Conservation (phyloP, 2,797 vertebrate species). For the Macropodus opercularis region DNA sequence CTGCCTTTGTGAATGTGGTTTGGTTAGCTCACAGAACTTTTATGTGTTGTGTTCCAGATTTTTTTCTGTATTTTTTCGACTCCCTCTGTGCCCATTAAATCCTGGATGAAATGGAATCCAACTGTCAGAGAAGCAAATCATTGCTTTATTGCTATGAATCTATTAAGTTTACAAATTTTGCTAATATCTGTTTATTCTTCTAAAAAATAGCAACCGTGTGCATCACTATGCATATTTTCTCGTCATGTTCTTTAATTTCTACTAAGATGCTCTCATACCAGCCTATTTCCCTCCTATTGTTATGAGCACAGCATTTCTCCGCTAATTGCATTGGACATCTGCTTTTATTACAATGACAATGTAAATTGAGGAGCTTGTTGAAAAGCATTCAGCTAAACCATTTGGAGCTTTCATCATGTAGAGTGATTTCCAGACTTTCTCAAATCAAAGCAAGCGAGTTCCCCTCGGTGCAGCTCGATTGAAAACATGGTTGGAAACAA, state of each 20-base stretch:
- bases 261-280: neutral
- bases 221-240: conserved; percentile 3
- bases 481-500: conserved; percentile 57
- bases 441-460: conserved; percentile 51
- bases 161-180: neutral
- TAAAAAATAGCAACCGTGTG: neutral
- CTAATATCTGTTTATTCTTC: neutral
- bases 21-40: conserved; percentile 45
- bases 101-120: conserved; percentile 16
- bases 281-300: conserved; percentile 13
- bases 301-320: conserved; percentile 1
- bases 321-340: conserved; percentile 39
- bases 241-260: conserved; percentile 5
- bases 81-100: conserved; percentile 23
- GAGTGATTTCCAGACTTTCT: conserved; percentile 43
- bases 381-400: conserved; percentile 29
- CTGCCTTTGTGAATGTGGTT: conserved; percentile 41
- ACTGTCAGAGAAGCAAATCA: conserved; percentile 17
- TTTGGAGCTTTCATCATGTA: conserved; percentile 26
- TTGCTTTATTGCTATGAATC: conserved; percentile 12
- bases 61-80: conserved; percentile 3
- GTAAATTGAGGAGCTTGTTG: conserved; percentile 33
- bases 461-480: conserved; percentile 26
- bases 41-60: conserved; percentile 21
- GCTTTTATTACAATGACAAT: conserved; percentile 34